A percentile compares a stretch with the other conserved stretches of the same genome.
phyloP scores from a whole-genome alignment of 1,140 invertebrate genomes.

The Lepidurus couesii region DNA sequence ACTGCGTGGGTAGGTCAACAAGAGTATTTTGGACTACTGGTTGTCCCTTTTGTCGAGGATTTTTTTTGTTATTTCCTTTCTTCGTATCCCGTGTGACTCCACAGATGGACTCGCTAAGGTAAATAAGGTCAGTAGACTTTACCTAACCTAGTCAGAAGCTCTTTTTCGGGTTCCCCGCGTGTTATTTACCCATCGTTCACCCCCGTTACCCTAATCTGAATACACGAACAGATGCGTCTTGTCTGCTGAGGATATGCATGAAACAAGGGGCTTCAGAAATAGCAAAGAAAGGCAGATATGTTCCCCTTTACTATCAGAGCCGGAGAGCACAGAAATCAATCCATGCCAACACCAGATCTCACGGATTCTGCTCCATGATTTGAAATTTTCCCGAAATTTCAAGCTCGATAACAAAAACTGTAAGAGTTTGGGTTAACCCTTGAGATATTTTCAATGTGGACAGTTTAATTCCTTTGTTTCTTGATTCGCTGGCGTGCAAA shows the following conservation, averaged over 20 bases:
- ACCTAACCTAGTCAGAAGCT: not conserved
- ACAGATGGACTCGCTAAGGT: constrained; percentile 18
- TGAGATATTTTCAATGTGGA: not conserved
- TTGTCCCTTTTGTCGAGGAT: not conserved
- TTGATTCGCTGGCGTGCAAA: not conserved
- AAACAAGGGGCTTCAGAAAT: constrained; percentile 9
- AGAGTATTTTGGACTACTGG: not conserved
- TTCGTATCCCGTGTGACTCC: not conserved
- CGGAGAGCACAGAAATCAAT: not conserved
- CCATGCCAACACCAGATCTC: not conserved
- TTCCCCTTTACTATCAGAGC: not conserved
- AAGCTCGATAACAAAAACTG: not conserved
- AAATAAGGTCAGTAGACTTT: constrained; percentile 19
- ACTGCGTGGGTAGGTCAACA: not conserved
- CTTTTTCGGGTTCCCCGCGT: not conserved
- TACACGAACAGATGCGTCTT: not conserved
- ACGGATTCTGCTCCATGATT: not conserved
- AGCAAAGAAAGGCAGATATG: not conserved
- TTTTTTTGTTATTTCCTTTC: not conserved
- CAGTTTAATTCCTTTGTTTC: not conserved
- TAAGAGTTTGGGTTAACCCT: not conserved
- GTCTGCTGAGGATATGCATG: constrained; percentile 5
- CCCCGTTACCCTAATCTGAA: constrained; percentile 3
- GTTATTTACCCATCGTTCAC: constrained; percentile 18
- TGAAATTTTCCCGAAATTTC: not conserved